Base-by-base conservation (phyloP, 1,140 invertebrate genomes). In the Vanessa tameamea region DNA sequence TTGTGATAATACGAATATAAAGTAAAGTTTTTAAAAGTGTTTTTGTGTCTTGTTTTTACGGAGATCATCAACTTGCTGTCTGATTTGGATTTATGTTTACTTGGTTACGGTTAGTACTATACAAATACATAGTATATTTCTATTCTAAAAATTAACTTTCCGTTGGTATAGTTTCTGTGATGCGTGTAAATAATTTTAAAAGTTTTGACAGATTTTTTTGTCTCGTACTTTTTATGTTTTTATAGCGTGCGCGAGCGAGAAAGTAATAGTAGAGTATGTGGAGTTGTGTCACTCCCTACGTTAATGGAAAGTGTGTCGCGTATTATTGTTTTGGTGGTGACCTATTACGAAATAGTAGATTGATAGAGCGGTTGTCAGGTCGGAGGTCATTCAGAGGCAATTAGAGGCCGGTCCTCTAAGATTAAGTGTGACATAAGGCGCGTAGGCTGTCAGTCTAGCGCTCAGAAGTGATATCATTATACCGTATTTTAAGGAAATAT, bases 31-130 rank as follows among this genome's bases (percentile, higher is more conserved):
- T 83, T 82, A 79, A 82, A 73, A 86, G 88, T 90, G 87, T 90
- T 87, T 43, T 91, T 87, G 87, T 90, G 86, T 78, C 84, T 89
- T 90, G 87, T 90, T 90, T 89, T 90, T 80, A 81, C 79, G 78
- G 79, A 84, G 86, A 90, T 79, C 82, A 85, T 87, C 77, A 79
- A 61, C 78, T 81, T 81, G 81, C 80, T 80, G 77, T 83, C 77
- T 81, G 77, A 87, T 84, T 90, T 90, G 88, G 88, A 89, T 92
- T 87, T 90, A 90, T 92, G 88, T 89, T 84, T 85, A 87, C 85
- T 86, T 87, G 81, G 83, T 68, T 75, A 82, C 87, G 85, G 90
- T 92, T 80, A 88, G 90, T 85, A 80, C 50, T 26, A 64, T 9
- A 57, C 6, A 43, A 43, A 1, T 9, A 67, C 37, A 47, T 48